These are phyloP conservation scores for Falco punctatus DNA, from an alignment of 2,113 vertebrate genomes.

Conservation along the genomic window DNA sequence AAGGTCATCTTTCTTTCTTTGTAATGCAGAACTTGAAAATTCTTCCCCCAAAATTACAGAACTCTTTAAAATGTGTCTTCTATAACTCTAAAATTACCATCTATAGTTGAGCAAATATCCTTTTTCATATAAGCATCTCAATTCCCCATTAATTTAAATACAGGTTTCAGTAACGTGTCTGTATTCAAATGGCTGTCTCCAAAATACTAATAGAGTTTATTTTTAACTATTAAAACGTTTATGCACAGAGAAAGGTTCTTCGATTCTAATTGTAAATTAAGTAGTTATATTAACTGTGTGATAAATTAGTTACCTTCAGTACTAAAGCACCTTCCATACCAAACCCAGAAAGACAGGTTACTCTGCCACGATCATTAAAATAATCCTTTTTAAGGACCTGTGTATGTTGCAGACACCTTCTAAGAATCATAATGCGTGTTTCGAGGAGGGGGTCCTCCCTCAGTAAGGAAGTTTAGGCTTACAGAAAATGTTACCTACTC, in stretches of 20 bases:
- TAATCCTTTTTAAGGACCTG: neutral
- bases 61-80: neutral
- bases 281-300: neutral
- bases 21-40: neutral
- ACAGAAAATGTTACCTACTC: neutral
- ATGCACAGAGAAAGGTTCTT: neutral
- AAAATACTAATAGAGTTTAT: neutral
- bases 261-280: neutral
- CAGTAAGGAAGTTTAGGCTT: neutral
- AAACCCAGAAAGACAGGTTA: neutral
- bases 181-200: neutral
- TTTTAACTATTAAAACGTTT: neutral
- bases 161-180: neutral
- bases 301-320: neutral
- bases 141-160: neutral
- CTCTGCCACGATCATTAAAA: neutral
- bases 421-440: neutral
- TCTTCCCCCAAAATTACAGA: neutral
- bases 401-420: neutral
- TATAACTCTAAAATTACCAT: neutral
- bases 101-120: neutral
- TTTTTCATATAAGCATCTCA: neutral
- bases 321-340: neutral
- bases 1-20: neutral
- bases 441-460: neutral